phyloP scores from a whole-genome alignment of 2,113 vertebrate genomes.

The Bujurquina vittata region DNA sequence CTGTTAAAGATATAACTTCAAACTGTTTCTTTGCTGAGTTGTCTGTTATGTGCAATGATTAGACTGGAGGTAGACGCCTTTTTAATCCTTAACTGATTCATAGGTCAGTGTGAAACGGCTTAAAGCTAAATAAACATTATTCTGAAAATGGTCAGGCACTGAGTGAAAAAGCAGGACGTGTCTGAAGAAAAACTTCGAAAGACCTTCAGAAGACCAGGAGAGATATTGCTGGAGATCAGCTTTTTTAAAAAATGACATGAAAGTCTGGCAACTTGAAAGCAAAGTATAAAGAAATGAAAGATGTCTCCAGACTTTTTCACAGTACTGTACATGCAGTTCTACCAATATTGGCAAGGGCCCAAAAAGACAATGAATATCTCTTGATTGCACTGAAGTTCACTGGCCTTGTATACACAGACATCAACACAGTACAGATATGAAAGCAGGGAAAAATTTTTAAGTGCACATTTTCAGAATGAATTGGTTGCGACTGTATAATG shows the following conservation, averaged over 20 bases:
- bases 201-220: background rate
- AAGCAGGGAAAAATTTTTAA: background rate
- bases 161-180: background rate
- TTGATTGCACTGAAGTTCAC: background rate
- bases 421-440: background rate
- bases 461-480: too few species aligned
- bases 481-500: background rate
- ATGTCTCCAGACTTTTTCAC: too few species aligned
- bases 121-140: background rate
- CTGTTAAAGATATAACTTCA: background rate
- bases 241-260: background rate
- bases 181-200: background rate
- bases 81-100: background rate
- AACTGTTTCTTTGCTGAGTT: background rate
- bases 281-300: too few species aligned
- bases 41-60: too few species aligned
- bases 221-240: background rate
- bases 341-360: background rate
- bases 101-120: rapidly evolving
- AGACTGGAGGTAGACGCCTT: background rate
- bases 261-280: background rate
- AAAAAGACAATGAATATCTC: background rate
- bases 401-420: background rate
- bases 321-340: too few species aligned
- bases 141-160: background rate